Conservation (phyloP, 2,888 invertebrate species). For the Phyllotreta striolata region DNA sequence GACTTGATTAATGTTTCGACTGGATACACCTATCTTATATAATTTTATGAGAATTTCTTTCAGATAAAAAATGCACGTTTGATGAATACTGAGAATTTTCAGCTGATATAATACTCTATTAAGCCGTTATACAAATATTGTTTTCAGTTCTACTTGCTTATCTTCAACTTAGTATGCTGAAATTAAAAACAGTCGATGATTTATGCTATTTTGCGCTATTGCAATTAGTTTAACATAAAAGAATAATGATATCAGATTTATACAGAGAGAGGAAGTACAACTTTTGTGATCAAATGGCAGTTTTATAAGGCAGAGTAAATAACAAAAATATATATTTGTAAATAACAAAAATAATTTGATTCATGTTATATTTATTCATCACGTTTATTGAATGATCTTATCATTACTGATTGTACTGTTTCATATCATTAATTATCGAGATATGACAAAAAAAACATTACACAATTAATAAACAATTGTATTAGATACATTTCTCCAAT, state of each 20-base stretch:
- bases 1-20: neutral
- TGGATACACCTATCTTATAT: constrained; percentile 16
- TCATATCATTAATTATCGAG: too few relatives aligned
- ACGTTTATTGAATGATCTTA: too few relatives aligned
- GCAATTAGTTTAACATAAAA: constrained; percentile 11
- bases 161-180: constrained; percentile 16
- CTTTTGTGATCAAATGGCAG: too few relatives aligned
- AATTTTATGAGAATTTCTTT: constrained; percentile 19
- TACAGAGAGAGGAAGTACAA: too few relatives aligned
- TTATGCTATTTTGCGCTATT: constrained; percentile 8
- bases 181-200: constrained; percentile 15
- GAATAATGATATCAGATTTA: neutral
- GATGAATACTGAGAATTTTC: constrained; percentile 17
- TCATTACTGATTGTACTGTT: too few relatives aligned
- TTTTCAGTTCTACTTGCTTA: constrained; percentile 21
- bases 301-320: too few relatives aligned
- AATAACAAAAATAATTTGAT: too few relatives aligned
- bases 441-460: too few relatives aligned
- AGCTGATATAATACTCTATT: constrained; percentile 8
- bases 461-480: too few relatives aligned
- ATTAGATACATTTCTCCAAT: too few relatives aligned
- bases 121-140: constrained; percentile 22
- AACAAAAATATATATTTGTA: too few relatives aligned
- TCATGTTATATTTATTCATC: too few relatives aligned
- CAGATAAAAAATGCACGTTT: constrained; percentile 2